Evolutionary conservation across 2,888 invertebrate genomes (phyloP).

Genomic region (Isoperla grammatica): DNA sequence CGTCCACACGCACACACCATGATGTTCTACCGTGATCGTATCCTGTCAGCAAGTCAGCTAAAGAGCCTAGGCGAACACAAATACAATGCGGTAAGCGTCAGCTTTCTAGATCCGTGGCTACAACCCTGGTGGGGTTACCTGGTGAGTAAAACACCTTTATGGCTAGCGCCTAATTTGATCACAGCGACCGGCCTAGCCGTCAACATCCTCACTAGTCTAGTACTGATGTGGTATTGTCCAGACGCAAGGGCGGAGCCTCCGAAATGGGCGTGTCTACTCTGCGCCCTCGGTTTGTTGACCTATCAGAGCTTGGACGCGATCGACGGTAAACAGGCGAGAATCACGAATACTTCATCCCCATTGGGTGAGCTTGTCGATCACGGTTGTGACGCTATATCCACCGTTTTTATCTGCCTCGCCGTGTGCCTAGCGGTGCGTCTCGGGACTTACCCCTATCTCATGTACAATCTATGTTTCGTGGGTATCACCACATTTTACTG

Average conservation of each 20-base stretch:
- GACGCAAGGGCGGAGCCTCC: slow-evolving; percentile 86
- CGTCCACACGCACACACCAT: too few relatives aligned
- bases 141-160: slow-evolving; percentile 82
- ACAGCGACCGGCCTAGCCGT: slow-evolving; percentile 88
- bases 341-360: slow-evolving; percentile 87
- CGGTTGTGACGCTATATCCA: slow-evolving; percentile 97
- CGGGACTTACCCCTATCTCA: slow-evolving; percentile 86
- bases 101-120: slow-evolving; percentile 80
- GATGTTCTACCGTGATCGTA: slow-evolving; percentile 31
- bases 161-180: slow-evolving; percentile 97
- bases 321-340: slow-evolving; percentile 97
- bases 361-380: slow-evolving; percentile 98
- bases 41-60: slow-evolving; percentile 77
- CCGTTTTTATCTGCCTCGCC: slow-evolving; percentile 96
- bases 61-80: slow-evolving; percentile 91
- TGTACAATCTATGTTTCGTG: slow-evolving; percentile 93
- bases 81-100: slow-evolving; percentile 83
- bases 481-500: slow-evolving; percentile 95
- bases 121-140: slow-evolving; percentile 98
- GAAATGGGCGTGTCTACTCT: slow-evolving; percentile 86
- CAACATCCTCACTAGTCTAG: slow-evolving; percentile 86
- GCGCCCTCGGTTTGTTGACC: slow-evolving; percentile 88
- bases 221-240: slow-evolving; percentile 88
- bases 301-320: slow-evolving; percentile 99
- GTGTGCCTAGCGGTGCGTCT: slow-evolving; percentile 90